A percentile compares a stretch with the other conserved stretches of the same genome.
Evolutionary conservation across 1,140 invertebrate genomes (phyloP).

Genomic region (Galleria mellonella): DNA sequence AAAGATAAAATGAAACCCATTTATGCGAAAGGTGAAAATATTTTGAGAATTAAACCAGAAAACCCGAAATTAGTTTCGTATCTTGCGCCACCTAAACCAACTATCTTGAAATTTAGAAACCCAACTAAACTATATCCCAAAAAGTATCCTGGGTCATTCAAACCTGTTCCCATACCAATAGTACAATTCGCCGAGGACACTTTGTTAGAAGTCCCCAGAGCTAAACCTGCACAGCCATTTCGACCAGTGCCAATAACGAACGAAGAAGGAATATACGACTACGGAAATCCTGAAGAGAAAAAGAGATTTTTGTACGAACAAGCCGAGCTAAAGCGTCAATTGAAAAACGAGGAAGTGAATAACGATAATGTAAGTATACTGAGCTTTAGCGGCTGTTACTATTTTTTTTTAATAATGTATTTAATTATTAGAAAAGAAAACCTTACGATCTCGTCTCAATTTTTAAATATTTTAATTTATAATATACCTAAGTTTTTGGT

Average conservation of each 20-base stretch:
- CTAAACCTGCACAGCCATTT: slow-evolving; percentile 39
- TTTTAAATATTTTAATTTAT: too few relatives aligned
- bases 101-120: slow-evolving; percentile 24
- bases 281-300: slow-evolving; percentile 39
- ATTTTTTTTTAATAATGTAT: too few relatives aligned
- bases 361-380: not conserved
- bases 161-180: slow-evolving; percentile 53
- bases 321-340: slow-evolving; percentile 43
- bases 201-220: slow-evolving; percentile 29
- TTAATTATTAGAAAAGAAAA: too few relatives aligned
- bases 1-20: not conserved
- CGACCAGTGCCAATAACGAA: slow-evolving; percentile 17
- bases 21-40: not conserved
- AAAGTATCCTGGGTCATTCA: slow-evolving; percentile 43
- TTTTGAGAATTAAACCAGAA: not conserved
- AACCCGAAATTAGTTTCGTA: slow-evolving; percentile 21
- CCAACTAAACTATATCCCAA: slow-evolving; percentile 59
- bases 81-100: slow-evolving; percentile 19
- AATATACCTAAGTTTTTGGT: too few relatives aligned
- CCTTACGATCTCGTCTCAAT: too few relatives aligned
- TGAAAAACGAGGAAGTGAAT: slow-evolving; percentile 26
- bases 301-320: slow-evolving; percentile 36
- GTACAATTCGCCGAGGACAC: slow-evolving; percentile 32
- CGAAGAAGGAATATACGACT: slow-evolving; percentile 1
- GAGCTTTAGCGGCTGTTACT: too few relatives aligned